phyloP scores from a whole-genome alignment of 2,888 invertebrate species.

The Anoplius nigerrimus region DNA sequence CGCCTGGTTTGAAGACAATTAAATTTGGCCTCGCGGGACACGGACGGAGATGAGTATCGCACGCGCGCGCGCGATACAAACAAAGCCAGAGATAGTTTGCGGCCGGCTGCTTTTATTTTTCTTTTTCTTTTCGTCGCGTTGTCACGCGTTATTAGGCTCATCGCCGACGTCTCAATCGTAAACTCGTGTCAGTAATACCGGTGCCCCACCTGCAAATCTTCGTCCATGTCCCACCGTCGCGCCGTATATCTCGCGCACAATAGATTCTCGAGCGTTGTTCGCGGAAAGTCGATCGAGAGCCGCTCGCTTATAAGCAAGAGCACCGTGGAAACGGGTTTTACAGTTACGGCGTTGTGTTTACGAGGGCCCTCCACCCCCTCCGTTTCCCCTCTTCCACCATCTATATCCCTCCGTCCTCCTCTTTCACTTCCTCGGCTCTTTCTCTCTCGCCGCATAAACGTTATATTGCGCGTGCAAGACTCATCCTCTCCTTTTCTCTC shows the following conservation, averaged over 20 bases:
- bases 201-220: too few species aligned
- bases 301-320: conserved; percentile 30
- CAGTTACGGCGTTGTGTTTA: conserved; percentile 68
- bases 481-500: neutral
- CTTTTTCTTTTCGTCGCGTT: too few species aligned
- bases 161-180: too few species aligned
- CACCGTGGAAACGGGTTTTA: conserved; percentile 65
- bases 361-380: conserved; percentile 44
- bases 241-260: neutral
- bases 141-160: too few species aligned
- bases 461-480: conserved; percentile 60
- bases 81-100: too few species aligned
- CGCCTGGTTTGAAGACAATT: too few species aligned
- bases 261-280: conserved; percentile 25
- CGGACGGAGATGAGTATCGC: too few species aligned
- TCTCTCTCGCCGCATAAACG: conserved; percentile 42
- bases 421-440: neutral
- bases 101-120: too few species aligned
- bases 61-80: too few species aligned
- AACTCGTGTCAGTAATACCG: too few species aligned
- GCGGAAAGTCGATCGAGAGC: conserved; percentile 28
- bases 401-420: conserved; percentile 25
- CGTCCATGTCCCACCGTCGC: too few species aligned
- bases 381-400: conserved; percentile 21
- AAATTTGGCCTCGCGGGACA: too few species aligned